Evolutionary conservation across 1,140 invertebrate genomes (phyloP).

Genomic region (Drosophila lacteicornis): DNA sequence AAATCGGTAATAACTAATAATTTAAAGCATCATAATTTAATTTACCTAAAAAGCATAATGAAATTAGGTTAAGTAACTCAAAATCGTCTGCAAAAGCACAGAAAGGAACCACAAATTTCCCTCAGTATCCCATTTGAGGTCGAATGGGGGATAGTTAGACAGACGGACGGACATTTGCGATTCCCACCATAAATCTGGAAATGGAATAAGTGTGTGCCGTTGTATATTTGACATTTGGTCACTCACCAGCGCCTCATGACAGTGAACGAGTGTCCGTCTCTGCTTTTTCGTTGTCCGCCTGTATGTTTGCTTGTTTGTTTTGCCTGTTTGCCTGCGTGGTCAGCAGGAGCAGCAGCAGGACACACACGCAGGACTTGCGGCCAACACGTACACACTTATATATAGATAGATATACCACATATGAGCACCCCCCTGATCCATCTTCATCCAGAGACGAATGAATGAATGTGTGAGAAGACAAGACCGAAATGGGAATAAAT

Average conservation of each 20-base stretch:
- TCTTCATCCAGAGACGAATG: constrained; percentile 19
- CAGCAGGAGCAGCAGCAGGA: constrained; percentile 43
- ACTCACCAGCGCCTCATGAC: constrained; percentile 62
- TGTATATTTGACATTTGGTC: constrained; percentile 80
- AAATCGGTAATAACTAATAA: too few relatives aligned
- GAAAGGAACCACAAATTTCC: neutral
- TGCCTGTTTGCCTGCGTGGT: constrained; percentile 54
- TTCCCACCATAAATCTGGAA: constrained; percentile 74
- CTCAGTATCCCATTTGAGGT: constrained; percentile 16
- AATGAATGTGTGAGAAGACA: constrained; percentile 14
- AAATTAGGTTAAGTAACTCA: too few relatives aligned
- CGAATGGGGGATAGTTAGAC: constrained; percentile 9
- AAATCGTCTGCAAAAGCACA: too few relatives aligned
- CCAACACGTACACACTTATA: constrained; percentile 8
- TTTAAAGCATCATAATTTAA: too few relatives aligned
- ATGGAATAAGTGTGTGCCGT: constrained; percentile 78
- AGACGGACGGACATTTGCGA: constrained; percentile 33
- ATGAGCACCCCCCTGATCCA: constrained; percentile 4
- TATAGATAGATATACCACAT: constrained; percentile 5
- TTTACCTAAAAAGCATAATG: neutral
- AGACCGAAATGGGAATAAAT: constrained; percentile 70
- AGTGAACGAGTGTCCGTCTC: constrained; percentile 45
- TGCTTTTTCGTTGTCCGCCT: constrained; percentile 9
- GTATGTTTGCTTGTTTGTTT: constrained; percentile 19
- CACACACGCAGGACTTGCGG: constrained; percentile 31